Evolutionary conservation across 2,888 invertebrate genomes (phyloP).

Genomic region (Tetranychus truncatus): DNA sequence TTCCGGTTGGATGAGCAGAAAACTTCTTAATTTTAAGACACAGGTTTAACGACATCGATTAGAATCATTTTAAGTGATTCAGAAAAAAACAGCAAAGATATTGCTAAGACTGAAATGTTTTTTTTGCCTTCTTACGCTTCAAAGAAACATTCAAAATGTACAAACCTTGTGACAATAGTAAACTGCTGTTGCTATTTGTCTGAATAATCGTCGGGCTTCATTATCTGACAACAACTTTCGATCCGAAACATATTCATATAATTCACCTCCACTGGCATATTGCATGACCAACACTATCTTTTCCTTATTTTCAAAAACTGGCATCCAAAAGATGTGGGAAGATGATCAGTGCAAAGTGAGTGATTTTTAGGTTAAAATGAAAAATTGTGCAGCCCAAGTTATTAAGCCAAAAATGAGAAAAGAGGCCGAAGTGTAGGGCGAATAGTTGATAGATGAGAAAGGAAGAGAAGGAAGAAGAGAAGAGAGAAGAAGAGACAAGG

Average conservation of each 20-base stretch:
- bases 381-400: not conserved
- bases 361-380: not conserved
- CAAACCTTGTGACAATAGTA: conserved; percentile 81
- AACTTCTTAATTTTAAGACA: not conserved
- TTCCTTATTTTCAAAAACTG: conserved; percentile 97
- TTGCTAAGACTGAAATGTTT: not conserved
- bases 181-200: conserved; percentile 87
- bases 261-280: conserved; percentile 91
- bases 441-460: not conserved
- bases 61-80: no score
- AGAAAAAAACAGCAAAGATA: not conserved
- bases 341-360: not conserved
- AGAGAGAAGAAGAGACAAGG: not conserved
- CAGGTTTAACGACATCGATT: not conserved
- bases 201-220: conserved; percentile 81
- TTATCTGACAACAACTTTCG: conserved; percentile 72
- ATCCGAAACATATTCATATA: conserved; percentile 67
- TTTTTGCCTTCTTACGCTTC: not conserved
- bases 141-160: not conserved
- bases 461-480: not conserved
- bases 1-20: not conserved
- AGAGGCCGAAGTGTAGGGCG: not conserved
- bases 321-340: conserved; percentile 10
- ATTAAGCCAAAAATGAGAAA: not conserved
- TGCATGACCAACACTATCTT: conserved; percentile 99